phyloP scores from a whole-genome alignment of 2,888 invertebrate genomes.

The Ceraclea dissimilis region DNA sequence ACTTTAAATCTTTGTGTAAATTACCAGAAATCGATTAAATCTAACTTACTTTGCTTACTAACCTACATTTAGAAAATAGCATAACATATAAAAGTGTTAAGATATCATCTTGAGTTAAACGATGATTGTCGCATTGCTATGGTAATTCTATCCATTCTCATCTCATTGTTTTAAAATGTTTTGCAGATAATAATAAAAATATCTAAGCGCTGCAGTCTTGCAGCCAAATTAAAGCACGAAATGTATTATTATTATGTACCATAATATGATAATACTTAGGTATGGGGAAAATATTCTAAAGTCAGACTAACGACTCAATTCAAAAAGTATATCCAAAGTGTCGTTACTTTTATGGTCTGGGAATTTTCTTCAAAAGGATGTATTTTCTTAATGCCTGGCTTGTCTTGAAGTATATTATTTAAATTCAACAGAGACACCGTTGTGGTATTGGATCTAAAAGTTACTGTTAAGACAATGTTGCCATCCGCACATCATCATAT shows the following conservation, averaged over 20 bases:
- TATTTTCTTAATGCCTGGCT: not conserved
- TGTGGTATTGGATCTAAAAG: not conserved
- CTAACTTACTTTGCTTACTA: too few relatives aligned
- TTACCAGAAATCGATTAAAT: too few relatives aligned
- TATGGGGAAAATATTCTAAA: not conserved
- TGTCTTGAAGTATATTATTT: not conserved
- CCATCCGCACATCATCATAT: too few relatives aligned
- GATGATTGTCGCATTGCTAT: not conserved
- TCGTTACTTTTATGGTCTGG: not conserved
- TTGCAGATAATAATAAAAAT: not conserved
- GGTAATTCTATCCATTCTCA: not conserved
- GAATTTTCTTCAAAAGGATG: not conserved
- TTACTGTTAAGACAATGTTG: too few relatives aligned
- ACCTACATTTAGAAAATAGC: too few relatives aligned
- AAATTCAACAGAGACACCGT: not conserved
- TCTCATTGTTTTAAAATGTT: constrained; percentile 2
- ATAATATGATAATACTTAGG: too few relatives aligned
- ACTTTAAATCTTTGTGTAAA: too few relatives aligned
- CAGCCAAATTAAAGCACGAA: not conserved
- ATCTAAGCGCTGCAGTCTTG: not conserved
- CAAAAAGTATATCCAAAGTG: not conserved
- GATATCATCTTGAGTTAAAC: too few relatives aligned
- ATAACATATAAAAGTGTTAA: too few relatives aligned
- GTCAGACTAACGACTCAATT: not conserved
- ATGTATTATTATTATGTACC: too few relatives aligned